phyloP scores from a whole-genome alignment of 2,113 vertebrate species.

The Callipepla squamata region DNA sequence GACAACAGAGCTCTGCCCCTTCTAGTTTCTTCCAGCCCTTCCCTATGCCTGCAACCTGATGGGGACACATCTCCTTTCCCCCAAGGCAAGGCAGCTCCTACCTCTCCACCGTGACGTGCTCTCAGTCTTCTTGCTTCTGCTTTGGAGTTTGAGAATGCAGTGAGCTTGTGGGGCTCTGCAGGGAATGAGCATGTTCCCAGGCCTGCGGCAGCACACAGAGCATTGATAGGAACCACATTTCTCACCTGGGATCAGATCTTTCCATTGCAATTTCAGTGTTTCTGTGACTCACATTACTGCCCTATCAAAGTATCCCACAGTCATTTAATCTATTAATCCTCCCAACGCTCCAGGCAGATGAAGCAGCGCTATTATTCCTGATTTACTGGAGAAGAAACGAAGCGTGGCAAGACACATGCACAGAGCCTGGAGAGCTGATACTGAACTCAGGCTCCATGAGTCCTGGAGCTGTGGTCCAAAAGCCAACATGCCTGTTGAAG shows the following conservation, averaged over 20 bases:
- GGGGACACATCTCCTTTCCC: background rate
- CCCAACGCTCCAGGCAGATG: background rate
- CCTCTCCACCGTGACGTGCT: fast-evolving
- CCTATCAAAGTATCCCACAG: background rate
- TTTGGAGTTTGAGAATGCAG: background rate
- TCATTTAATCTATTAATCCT: background rate
- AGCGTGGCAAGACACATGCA: fast-evolving
- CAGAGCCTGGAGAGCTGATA: background rate
- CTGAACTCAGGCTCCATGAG: background rate
- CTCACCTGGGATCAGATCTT: background rate
- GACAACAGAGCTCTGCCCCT: background rate
- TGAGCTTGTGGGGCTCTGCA: fast-evolving
- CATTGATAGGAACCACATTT: fast-evolving
- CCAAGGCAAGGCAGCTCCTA: fast-evolving
- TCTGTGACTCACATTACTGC: background rate
- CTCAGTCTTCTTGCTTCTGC: background rate
- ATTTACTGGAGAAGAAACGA: background rate
- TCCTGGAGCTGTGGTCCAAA: background rate
- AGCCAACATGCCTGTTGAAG: background rate
- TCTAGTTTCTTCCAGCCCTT: background rate
- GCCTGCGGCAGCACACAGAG: background rate
- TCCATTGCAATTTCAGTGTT: background rate
- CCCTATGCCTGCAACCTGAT: too few species aligned
- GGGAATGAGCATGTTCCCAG: background rate
- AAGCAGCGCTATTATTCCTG: background rate